These are phyloP conservation scores for Somateria mollissima DNA, from an alignment of 2,797 vertebrate genomes.

Conservation along the genomic window DNA sequence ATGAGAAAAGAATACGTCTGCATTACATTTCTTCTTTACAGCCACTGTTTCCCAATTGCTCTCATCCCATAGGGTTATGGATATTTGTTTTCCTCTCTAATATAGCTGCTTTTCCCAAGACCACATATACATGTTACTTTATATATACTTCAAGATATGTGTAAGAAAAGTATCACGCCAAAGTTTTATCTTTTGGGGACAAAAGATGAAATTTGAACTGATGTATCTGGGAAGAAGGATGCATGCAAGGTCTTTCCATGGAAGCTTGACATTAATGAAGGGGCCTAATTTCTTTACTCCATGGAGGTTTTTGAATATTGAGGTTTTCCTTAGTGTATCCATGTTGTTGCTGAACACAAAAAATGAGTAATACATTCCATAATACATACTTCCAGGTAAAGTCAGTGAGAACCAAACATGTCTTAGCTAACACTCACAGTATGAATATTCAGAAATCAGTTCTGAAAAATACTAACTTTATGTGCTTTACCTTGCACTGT, in stretches of 20 bases:
- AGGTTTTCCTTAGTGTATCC: not conserved
- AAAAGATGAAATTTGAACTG: not conserved
- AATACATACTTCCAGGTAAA: not conserved
- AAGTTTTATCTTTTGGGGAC: not conserved
- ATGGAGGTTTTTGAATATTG: not conserved
- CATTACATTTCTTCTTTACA: not conserved
- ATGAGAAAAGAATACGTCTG: not conserved
- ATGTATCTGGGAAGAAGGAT: not conserved
- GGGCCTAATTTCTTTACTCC: not conserved
- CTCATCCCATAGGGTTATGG: not conserved
- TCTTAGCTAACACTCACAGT: not conserved
- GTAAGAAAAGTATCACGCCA: not conserved
- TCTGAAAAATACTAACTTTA: not conserved
- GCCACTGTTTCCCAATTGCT: not conserved
- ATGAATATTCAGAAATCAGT: not conserved
- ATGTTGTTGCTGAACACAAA: not conserved
- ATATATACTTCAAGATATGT: not conserved
- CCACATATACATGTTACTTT: not conserved
- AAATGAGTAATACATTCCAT: not conserved
- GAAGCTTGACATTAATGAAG: not conserved
- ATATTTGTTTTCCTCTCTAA: not conserved
- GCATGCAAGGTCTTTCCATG: not conserved
- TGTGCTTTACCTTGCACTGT: not conserved
- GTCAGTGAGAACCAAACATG: rapidly evolving
- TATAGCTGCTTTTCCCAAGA: not conserved